These are phyloP conservation scores for Gymnorhina tibicen DNA, from an alignment of 2,113 vertebrate genomes.

Conservation along the genomic window DNA sequence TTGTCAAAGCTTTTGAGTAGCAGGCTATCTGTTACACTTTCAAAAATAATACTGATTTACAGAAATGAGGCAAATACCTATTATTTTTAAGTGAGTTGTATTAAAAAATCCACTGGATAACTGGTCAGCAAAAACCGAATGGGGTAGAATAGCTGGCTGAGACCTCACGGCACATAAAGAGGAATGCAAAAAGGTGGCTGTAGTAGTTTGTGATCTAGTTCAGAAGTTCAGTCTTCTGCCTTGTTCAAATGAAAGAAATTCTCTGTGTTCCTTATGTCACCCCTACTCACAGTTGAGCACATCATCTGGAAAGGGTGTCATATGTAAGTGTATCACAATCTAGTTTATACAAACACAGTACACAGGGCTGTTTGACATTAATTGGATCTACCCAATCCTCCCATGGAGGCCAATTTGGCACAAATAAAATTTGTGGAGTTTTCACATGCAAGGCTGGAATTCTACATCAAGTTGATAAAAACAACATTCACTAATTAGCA, in stretches of 20 bases:
- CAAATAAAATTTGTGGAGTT: conserved; percentile 62
- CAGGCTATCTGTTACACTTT: neutral
- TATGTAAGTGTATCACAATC: conserved; percentile 39
- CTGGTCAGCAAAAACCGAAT: neutral
- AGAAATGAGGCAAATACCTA: neutral
- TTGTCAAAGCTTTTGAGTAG: neutral
- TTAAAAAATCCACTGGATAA: neutral
- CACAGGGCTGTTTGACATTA: conserved; percentile 66
- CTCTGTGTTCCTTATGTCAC: neutral
- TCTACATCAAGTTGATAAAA: conserved; percentile 47
- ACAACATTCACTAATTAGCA: conserved; percentile 72
- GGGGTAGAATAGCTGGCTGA: neutral
- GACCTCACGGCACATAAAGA: neutral
- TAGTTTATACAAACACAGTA: neutral
- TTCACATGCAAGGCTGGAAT: conserved; percentile 65
- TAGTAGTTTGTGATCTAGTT: neutral
- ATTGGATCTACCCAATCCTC: conserved; percentile 68
- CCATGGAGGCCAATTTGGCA: conserved; percentile 68
- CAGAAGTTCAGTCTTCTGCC: neutral
- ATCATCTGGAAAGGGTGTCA: conserved; percentile 29
- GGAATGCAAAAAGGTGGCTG: neutral
- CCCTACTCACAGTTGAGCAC: neutral
- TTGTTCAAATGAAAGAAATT: neutral
- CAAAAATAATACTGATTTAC: neutral
- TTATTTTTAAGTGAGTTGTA: neutral